Evolutionary conservation across 2,888 invertebrate genomes (phyloP), one percentile per base, ranked within the genome.

Genomic region (Drosophila percnosoma): DNA sequence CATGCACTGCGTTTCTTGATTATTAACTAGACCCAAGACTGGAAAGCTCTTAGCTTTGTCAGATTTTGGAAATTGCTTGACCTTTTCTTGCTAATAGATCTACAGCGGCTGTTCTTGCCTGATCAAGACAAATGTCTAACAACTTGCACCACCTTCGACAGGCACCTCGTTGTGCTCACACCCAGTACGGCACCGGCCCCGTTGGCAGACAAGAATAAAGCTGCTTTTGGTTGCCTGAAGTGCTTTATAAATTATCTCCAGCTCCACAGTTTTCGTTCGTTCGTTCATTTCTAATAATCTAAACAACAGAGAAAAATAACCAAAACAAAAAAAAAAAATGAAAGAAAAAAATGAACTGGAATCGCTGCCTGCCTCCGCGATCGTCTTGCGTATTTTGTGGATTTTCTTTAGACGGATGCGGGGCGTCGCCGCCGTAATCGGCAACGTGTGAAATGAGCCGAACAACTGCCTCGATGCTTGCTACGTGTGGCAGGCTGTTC

Each of bases 201-300:
- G 31, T 48, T 24, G 38, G n/a, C 55, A 36, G 45, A 53, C 40
- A 54, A 61, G 60, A 71, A 68, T 54, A 74, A 62, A 73, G 63
- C 54, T 60, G 52, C 27, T 60, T 66, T 60, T 61, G 51, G 51
- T 55, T 55, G 59, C 53, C 81, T 84, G 82, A 87, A 84, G 84
- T 82, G 85, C 64, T 82, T 82, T 89, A 89, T 87, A 85, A 85
- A 89, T 89, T 82, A 85, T 87, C 88, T 87, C 64, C 88, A 79
- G 63, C 70, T 74, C 62, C 67, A 63, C 51, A 58, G 62, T 55
- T 59, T 80, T 71, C 58, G 59, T 75, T 82, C 70, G 88, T 69
- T 82, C 77, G 83, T 85, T 87, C 77, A 54, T 67, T 76, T 78
- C 67, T 80, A 70, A 82, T 87, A 87, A 82, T 82, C 88, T 87